Base-by-base conservation (phyloP, 2,888 invertebrate genomes). In the Nemoura dubitans region DNA sequence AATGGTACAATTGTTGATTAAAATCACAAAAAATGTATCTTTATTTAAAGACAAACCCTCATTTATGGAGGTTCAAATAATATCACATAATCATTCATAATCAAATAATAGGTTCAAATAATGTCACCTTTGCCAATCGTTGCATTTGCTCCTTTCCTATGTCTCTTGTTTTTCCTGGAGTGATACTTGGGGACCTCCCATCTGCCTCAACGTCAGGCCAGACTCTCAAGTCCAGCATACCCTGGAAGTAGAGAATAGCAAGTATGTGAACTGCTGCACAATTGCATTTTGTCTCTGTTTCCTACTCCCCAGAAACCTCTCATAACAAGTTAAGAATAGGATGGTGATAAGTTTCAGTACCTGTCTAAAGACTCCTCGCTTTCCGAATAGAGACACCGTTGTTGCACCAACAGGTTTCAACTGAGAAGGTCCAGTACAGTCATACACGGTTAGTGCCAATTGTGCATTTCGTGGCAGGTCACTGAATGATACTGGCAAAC, bases 341-440 rank as follows among this genome's bases (percentile, higher is more conserved):
- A n/a, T n/a, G n/a, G n/a, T n/a, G n/a, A n/a, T n/a, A n/a, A n/a
- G n/a, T 78, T 26, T 10, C 7, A 89, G 87, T 90, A 95, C 96
- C 93, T 97, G 96, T 89, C 97, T 94, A 90, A 97, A 95, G 91
- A 98, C 95, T 59, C 98, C 98, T 92, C 97, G 96, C 91, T 99
- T 99, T 82, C 98, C 98, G 92, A 99, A 99, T 77, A 99, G 92
- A 0, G 97, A 95, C 89, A 99, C 96, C 0, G 97, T 95, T 76
- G 99, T 98, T 7, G 98, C 98, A 0, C 99, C 99, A 36, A 99
- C 95, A 16, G 98, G 95, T 89, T 96, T 94, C 42, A 96, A 93
- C 90, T 96, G 95, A 7, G 96, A 95, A 0, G 98, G 96, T 0
- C 98, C 98, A 30, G 96, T 96, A 90, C 98, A 97, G 92, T 99